phyloP scores from a whole-genome alignment of 2,797 vertebrate genomes.

The Graptemys geographica region DNA sequence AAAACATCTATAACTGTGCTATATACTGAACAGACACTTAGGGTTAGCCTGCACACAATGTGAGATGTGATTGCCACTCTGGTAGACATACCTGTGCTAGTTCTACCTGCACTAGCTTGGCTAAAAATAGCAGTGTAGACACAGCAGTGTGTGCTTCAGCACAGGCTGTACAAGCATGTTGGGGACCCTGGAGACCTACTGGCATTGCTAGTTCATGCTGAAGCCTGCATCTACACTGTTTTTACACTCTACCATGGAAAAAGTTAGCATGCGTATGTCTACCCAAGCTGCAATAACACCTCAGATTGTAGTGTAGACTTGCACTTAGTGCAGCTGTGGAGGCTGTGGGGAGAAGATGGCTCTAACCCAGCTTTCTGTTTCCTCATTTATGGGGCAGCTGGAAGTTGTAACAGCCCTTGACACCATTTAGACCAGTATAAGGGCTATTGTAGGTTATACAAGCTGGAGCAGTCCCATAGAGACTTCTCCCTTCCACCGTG shows the following conservation, averaged over 20 bases:
- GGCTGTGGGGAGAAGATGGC: not conserved
- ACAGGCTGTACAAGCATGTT: not conserved
- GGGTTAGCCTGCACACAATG: too few relatives aligned
- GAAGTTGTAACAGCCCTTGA: not conserved
- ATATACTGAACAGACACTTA: not conserved
- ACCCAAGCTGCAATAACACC: not conserved
- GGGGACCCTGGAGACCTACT: not conserved
- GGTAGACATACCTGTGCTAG: not conserved
- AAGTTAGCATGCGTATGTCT: not conserved
- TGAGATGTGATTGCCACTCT: not conserved
- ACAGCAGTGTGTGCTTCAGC: not conserved
- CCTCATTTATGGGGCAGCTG: not conserved
- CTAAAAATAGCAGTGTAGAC: not conserved
- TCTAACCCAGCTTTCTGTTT: not conserved
- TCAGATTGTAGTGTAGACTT: not conserved
- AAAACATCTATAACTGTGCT: not conserved
- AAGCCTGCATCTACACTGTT: not conserved
- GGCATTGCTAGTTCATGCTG: not conserved
- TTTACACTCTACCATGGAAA: not conserved
- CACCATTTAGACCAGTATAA: not conserved
- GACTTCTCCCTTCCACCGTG: not conserved
- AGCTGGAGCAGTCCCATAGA: not conserved
- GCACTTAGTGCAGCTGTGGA: not conserved
- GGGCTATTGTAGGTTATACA: not conserved
- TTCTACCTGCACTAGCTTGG: not conserved